Evolutionary conservation across 2,113 vertebrate species (phyloP), one percentile per base, ranked within the genome.

Genomic region (Paralichthys olivaceus): DNA sequence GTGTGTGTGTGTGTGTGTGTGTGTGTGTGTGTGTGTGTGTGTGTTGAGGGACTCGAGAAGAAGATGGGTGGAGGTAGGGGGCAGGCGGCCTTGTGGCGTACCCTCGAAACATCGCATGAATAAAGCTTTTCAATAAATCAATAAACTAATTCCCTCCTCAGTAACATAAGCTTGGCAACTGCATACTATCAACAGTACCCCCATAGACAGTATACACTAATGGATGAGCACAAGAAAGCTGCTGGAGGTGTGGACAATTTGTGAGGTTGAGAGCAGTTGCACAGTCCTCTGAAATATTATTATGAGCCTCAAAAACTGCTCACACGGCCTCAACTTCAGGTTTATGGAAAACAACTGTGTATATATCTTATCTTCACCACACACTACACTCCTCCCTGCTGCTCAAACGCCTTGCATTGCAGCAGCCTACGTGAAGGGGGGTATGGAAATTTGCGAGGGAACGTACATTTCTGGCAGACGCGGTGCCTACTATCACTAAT

Each of bases 111-210:
- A 80, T 70, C 51, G 47, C 66, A 77, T 81, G 80, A 90, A 88
- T 89, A 80, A 84, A 73, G 84, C 64, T 75, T 88, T 88, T 84
- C 65, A 77, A 83, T 84, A 90, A 90, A 89, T 87, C 80, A 90
- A 89, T 86, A 86, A 89, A 85, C 57, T 29, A 73, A 88, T 79
- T 82, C 72, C 67, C 67, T 78, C 22, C 22, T 66, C 49, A 57
- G 66, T 71, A 64, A 47, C 64, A 45, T 22, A 56, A 20, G 64
- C 68, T 23, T 26, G 1, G 43, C 22, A 60, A 53, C 13, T 55
- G 65, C 61, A 72, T 65, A 57, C 4, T 12, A 72, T 70, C 72
- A 76, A 79, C 57, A 66, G 56, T 54, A 29, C 9, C 43, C 9
- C 22, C 54, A 64, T 79, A 79, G 45, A 84, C 13, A 26, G 22